Conservation (phyloP, 2,888 invertebrate genomes). For the Caenorhabditis sp. region DNA sequence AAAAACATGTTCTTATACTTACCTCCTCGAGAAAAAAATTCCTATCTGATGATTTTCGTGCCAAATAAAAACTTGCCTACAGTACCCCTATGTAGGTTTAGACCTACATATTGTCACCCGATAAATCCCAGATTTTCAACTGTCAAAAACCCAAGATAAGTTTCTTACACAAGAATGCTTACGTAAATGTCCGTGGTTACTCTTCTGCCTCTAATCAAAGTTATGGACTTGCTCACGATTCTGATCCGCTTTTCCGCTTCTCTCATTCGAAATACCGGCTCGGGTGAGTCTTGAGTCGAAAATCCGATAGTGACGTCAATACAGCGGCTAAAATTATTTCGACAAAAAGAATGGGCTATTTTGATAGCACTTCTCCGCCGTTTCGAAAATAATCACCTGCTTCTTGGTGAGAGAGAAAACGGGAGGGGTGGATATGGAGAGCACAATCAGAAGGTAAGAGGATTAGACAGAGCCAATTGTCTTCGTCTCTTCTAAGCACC, state of each 20-base stretch:
- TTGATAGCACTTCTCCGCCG: slow-evolving; percentile 29
- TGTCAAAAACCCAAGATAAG: slow-evolving; percentile 6
- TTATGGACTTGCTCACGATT: slow-evolving; percentile 34
- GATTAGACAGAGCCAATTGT: slow-evolving; percentile 4
- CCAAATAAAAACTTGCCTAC: neutral
- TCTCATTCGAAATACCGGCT: slow-evolving; percentile 14
- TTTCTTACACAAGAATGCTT: slow-evolving; percentile 27
- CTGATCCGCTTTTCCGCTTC: slow-evolving; percentile 24
- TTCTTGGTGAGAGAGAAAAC: neutral
- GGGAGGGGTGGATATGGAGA: neutral
- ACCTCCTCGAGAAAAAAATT: no score
- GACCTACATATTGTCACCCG: neutral
- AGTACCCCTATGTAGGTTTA: neutral
- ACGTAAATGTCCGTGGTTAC: slow-evolving; percentile 20
- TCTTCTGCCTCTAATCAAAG: slow-evolving; percentile 24
- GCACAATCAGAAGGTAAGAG: slow-evolving; percentile 1
- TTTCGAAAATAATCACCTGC: slow-evolving; percentile 43
- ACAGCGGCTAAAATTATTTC: slow-evolving; percentile 34
- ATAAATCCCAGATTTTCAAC: slow-evolving; percentile 3
- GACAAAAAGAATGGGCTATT: slow-evolving; percentile 15
- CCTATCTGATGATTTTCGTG: neutral
- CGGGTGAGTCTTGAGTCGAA: slow-evolving; percentile 1
- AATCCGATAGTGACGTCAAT: slow-evolving; percentile 29
- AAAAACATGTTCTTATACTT: no score
- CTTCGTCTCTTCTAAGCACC: slow-evolving; percentile 9